Conservation (phyloP, 1,140 invertebrate species). For the Phymorhynchus buccinoides region DNA sequence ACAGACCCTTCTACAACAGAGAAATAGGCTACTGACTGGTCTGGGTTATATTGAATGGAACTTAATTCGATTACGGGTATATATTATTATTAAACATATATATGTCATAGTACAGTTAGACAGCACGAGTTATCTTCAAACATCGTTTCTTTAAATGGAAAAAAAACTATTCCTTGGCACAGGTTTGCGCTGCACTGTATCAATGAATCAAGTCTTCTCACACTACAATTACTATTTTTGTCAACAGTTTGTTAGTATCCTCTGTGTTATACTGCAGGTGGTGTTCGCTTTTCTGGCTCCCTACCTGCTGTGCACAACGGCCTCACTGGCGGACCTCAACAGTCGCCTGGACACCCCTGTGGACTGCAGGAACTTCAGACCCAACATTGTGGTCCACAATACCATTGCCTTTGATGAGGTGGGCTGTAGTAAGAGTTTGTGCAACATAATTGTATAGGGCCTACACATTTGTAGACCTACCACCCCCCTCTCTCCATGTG, state of each 20-base stretch:
- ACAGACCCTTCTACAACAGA: too few relatives aligned
- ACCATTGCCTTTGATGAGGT: conserved; percentile 65
- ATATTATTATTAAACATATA: too few relatives aligned
- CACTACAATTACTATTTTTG: background rate
- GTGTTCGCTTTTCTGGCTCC: conserved; percentile 50
- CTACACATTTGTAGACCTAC: too few relatives aligned
- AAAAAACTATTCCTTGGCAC: too few relatives aligned
- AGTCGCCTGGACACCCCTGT: conserved; percentile 46
- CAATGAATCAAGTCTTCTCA: too few relatives aligned
- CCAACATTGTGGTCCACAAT: conserved; percentile 61
- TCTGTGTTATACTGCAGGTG: conserved; percentile 37
- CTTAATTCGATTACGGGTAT: too few relatives aligned
- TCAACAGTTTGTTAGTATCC: background rate
- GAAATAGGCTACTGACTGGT: too few relatives aligned
- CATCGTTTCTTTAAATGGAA: too few relatives aligned
- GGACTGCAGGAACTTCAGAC: conserved; percentile 57
- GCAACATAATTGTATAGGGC: background rate
- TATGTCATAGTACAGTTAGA: too few relatives aligned
- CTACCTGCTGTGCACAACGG: conserved; percentile 48
- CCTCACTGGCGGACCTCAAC: conserved; percentile 52
- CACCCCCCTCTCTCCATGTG: background rate
- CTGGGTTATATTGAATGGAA: too few relatives aligned
- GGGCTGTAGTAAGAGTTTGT: background rate
- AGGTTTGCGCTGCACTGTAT: too few relatives aligned
- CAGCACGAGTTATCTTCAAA: too few relatives aligned